Conservation (phyloP, 2,113 vertebrate species). For the Formicarius rufipectus region DNA sequence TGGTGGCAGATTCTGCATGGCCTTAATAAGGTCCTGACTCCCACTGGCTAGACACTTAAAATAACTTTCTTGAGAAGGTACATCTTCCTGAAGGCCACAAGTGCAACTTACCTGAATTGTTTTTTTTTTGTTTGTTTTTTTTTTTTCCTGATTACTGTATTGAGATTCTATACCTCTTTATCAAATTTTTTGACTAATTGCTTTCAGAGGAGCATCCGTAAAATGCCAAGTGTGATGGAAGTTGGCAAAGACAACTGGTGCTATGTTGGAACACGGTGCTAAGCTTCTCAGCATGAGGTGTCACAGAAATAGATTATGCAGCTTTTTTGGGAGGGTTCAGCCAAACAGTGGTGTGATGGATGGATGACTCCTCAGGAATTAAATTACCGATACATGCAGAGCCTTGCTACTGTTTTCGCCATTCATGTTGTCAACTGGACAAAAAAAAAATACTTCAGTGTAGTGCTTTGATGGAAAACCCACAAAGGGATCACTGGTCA, state of each 20-base stretch:
- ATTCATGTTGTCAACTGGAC: neutral
- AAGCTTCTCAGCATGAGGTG: neutral
- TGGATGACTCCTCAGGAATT: neutral
- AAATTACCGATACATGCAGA: neutral
- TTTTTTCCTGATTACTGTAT: neutral
- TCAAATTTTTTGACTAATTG: neutral
- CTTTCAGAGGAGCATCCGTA: neutral
- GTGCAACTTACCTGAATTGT: neutral
- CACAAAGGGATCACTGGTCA: neutral
- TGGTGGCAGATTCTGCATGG: neutral
- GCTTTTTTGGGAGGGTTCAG: neutral
- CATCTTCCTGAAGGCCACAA: neutral
- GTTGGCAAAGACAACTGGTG: neutral
- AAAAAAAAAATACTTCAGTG: neutral
- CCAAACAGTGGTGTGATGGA: neutral
- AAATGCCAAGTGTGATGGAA: neutral
- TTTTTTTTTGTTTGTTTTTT: neutral
- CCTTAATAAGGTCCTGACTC: neutral
- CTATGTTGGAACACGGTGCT: neutral
- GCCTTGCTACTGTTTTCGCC: neutral
- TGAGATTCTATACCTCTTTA: neutral
- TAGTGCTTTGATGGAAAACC: neutral
- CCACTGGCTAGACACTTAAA: neutral
- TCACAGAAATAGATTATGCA: conserved; percentile 1
- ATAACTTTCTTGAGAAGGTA: neutral